Evolutionary conservation across 2,888 invertebrate species (phyloP).

Genomic region (Chrysina gloriosa): DNA sequence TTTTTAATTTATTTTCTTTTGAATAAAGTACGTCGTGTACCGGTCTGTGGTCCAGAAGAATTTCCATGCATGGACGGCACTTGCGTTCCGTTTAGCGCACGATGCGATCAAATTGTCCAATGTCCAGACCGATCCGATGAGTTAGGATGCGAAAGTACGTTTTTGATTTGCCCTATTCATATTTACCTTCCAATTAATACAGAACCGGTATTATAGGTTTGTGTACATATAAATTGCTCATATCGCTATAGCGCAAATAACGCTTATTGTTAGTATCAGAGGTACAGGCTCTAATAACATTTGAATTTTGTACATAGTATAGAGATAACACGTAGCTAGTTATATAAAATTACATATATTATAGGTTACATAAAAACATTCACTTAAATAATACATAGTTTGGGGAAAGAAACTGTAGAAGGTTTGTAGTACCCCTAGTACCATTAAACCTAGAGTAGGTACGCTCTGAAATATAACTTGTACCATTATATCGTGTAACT

Average conservation of each 20-base stretch:
- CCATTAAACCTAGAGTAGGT: too few relatives aligned
- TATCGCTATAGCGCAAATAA: background rate
- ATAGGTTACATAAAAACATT: too few relatives aligned
- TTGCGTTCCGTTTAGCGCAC: conserved; percentile 62
- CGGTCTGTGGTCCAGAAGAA: conserved; percentile 60
- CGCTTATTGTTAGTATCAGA: background rate
- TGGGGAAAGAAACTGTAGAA: too few relatives aligned
- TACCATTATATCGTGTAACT: too few relatives aligned
- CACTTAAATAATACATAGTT: too few relatives aligned
- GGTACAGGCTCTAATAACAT: background rate
- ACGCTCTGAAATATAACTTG: too few relatives aligned
- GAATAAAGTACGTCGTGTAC: conserved; percentile 42
- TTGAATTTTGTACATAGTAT: background rate
- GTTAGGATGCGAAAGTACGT: conserved; percentile 59
- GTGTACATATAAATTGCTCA: conserved; percentile 3
- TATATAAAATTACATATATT: too few relatives aligned
- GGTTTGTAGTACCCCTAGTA: too few relatives aligned
- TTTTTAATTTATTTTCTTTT: conserved; percentile 51
- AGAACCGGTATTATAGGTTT: background rate
- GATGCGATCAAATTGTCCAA: conserved; percentile 71
- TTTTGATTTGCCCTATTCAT: conserved; percentile 8
- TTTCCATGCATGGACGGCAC: conserved; percentile 66
- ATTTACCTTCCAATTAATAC: conserved; percentile 3
- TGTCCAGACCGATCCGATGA: conserved; percentile 74
- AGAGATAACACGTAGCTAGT: too few relatives aligned